These are phyloP conservation scores for Bombyx mandarina DNA, from an alignment of 1,140 invertebrate species.

Conservation along the genomic window DNA sequence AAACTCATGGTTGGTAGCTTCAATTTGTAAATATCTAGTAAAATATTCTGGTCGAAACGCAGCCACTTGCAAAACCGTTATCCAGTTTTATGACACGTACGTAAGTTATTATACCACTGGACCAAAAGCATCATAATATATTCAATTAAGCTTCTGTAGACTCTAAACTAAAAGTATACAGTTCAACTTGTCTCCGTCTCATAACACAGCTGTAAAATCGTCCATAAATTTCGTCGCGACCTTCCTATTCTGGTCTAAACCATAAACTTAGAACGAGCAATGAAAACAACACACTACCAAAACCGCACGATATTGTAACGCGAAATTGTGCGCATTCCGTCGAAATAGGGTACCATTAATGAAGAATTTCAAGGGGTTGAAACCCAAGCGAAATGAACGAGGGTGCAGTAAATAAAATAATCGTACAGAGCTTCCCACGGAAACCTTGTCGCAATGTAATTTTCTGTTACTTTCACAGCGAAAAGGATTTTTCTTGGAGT, in stretches of 20 bases:
- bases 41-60: too few relatives aligned
- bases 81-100: too few relatives aligned
- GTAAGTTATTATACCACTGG: too few relatives aligned
- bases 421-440: constrained; percentile 3
- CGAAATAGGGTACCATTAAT: constrained; percentile 6
- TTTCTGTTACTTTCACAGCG: constrained; percentile 1
- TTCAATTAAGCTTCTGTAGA: too few relatives aligned
- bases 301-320: constrained; percentile 6
- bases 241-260: not conserved
- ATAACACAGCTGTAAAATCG: too few relatives aligned
- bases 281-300: constrained; percentile 4
- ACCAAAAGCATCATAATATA: too few relatives aligned
- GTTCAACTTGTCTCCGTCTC: too few relatives aligned
- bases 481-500: constrained; percentile 4
- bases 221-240: too few relatives aligned
- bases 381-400: constrained; percentile 1
- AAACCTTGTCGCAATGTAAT: constrained; percentile 7
- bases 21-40: too few relatives aligned
- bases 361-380: constrained; percentile 9
- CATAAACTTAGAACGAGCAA: constrained; percentile 1
- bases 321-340: constrained; percentile 2
- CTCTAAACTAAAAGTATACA: too few relatives aligned
- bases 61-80: too few relatives aligned
- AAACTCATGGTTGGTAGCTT: too few relatives aligned
- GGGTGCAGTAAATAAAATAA: constrained; percentile 7